phyloP scores from a whole-genome alignment of 2,888 invertebrate genomes.

The Dorcus hopei region DNA sequence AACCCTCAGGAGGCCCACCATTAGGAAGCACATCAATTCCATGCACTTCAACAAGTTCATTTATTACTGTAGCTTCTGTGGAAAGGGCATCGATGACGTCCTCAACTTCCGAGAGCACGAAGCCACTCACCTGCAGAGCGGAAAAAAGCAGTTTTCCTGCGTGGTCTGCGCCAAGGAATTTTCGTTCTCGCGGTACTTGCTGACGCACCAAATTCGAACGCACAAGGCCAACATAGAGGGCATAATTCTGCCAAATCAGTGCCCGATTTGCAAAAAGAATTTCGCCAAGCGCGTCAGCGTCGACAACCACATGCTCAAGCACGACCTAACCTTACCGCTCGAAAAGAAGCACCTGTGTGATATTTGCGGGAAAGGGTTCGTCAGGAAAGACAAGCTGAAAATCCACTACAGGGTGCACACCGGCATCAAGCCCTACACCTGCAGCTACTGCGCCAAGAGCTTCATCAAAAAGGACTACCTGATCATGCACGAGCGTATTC shows the following conservation, averaged over 20 bases:
- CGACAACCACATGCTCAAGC: slow-evolving; percentile 40
- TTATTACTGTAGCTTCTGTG: slow-evolving; percentile 7
- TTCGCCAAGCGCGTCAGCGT: slow-evolving; percentile 39
- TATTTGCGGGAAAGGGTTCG: slow-evolving; percentile 44
- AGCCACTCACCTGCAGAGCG: slow-evolving; percentile 3
- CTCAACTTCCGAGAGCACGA: slow-evolving; percentile 10
- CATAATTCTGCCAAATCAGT: slow-evolving; percentile 32
- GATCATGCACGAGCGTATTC: slow-evolving; percentile 32
- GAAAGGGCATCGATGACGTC: slow-evolving; percentile 7
- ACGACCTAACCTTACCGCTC: slow-evolving; percentile 32
- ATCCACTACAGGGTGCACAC: slow-evolving; percentile 33
- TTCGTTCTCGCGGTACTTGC: slow-evolving; percentile 46
- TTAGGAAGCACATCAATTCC: slow-evolving; percentile 7
- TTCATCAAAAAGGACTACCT: slow-evolving; percentile 33
- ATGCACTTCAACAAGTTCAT: slow-evolving; percentile 5
- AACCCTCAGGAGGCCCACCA: neutral
- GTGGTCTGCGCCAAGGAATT: slow-evolving; percentile 43
- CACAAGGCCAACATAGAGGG: slow-evolving; percentile 9
- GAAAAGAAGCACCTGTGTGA: slow-evolving; percentile 34
- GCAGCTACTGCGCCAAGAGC: slow-evolving; percentile 33
- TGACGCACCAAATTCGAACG: slow-evolving; percentile 44
- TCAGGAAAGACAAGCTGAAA: slow-evolving; percentile 36
- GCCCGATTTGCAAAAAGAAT: slow-evolving; percentile 39
- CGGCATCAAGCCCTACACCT: slow-evolving; percentile 32
- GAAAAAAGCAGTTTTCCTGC: slow-evolving; percentile 31